Conservation (phyloP, 1,140 invertebrate species). For the Pseudachorutes palmiensis region DNA sequence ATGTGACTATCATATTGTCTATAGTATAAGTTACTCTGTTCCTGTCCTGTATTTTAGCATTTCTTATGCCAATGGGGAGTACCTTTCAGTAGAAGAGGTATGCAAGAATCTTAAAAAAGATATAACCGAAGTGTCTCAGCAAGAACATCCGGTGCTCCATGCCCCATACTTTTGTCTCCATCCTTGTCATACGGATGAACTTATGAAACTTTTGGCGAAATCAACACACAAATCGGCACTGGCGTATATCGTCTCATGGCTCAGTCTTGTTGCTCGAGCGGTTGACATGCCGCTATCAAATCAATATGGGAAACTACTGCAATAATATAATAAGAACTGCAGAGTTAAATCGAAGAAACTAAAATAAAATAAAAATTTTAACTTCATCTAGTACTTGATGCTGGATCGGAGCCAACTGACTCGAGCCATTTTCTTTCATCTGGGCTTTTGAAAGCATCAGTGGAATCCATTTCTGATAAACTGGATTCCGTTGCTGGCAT, state of each 20-base stretch:
- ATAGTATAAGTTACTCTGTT: conserved; percentile 44
- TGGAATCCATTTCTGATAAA: too few relatives aligned
- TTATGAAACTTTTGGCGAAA: conserved; percentile 38
- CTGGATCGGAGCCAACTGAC: neutral
- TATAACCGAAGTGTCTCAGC: neutral
- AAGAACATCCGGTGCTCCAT: conserved; percentile 45
- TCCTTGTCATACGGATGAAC: conserved; percentile 44
- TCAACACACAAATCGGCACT: neutral
- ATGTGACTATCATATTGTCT: conserved; percentile 41
- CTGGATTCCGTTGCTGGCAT: too few relatives aligned
- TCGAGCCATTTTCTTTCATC: neutral
- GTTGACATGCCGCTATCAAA: neutral
- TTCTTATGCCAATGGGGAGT: conserved; percentile 26
- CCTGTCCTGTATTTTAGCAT: conserved; percentile 46
- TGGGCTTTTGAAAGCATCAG: neutral
- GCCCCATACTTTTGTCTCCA: conserved; percentile 45
- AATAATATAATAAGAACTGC: neutral
- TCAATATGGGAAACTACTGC: neutral
- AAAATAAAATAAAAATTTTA: neutral
- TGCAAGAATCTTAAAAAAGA: neutral
- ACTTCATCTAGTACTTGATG: neutral
- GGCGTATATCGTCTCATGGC: neutral
- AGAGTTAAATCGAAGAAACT: neutral
- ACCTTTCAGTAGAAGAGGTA: conserved; percentile 8
- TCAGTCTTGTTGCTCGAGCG: neutral